Conservation (phyloP, 2,888 invertebrate species). For the Pollenia labialis region DNA sequence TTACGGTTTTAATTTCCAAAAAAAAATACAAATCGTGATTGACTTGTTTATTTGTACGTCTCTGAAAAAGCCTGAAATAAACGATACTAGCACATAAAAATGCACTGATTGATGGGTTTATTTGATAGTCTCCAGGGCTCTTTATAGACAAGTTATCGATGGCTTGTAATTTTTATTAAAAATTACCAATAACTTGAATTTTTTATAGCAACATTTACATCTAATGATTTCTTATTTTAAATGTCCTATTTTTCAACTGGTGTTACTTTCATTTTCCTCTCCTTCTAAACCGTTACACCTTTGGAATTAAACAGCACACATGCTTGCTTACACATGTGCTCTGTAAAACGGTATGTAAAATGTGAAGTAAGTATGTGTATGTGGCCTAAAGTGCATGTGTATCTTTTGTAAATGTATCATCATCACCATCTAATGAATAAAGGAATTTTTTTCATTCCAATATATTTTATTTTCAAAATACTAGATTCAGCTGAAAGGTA, state of each 20-base stretch:
- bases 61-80: no score
- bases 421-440: constrained; percentile 75
- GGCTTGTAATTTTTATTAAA: no score
- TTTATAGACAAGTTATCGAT: no score
- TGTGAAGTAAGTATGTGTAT: constrained; percentile 38
- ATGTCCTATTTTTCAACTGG: not conserved
- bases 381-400: constrained; percentile 58
- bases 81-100: no score
- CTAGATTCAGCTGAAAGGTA: constrained; percentile 71
- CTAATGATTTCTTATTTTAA: not conserved
- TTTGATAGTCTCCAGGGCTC: no score
- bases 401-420: constrained; percentile 59
- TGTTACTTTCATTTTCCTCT: not conserved
- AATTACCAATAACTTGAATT: no score
- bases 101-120: no score
- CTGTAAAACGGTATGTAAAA: constrained; percentile 27
- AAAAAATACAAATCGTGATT: no score
- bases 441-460: constrained; percentile 83
- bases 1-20: no score
- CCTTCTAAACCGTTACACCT: not conserved
- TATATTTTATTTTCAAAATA: constrained; percentile 76
- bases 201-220: no score
- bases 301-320: constrained; percentile 31
- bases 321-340: constrained; percentile 33
- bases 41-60: no score